Percentiles rank a stretch among this genome's conserved stretches.
These are phyloP conservation scores for Enhydra lutris DNA, from an alignment of 2,113 vertebrate species.

Conservation along the genomic window DNA sequence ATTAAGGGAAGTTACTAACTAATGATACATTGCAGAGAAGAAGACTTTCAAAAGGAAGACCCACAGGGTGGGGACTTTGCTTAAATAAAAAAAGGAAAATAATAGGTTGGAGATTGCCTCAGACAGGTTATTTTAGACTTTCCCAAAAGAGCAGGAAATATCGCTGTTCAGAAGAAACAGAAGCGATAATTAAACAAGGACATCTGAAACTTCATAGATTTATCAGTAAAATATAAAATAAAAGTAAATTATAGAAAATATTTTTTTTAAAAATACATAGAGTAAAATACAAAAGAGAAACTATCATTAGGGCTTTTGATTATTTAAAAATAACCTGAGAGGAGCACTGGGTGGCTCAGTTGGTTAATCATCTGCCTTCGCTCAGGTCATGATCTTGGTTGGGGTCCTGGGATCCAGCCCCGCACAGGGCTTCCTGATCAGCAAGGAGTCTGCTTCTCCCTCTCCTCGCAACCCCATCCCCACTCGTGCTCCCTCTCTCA, in stretches of 20 bases:
- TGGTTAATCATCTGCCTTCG: neutral
- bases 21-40: neutral
- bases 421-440: neutral
- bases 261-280: neutral
- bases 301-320: neutral
- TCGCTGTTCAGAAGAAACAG: neutral
- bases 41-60: slow-evolving; percentile 11
- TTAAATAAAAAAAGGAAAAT: slow-evolving; percentile 5
- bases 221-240: neutral
- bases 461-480: neutral
- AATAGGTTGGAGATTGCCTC: neutral
- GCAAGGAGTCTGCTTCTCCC: neutral
- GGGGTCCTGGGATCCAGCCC: neutral
- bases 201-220: neutral
- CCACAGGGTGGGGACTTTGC: neutral
- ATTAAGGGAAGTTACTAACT: neutral
- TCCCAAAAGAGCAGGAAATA: neutral
- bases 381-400: neutral
- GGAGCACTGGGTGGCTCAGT: neutral
- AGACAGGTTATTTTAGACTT: neutral
- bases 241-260: neutral
- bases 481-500: neutral
- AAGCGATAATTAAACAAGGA: neutral
- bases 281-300: slow-evolving; percentile 9
- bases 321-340: neutral